phyloP scores from a whole-genome alignment of 1,140 invertebrate genomes.

The Drosophila burlai region DNA sequence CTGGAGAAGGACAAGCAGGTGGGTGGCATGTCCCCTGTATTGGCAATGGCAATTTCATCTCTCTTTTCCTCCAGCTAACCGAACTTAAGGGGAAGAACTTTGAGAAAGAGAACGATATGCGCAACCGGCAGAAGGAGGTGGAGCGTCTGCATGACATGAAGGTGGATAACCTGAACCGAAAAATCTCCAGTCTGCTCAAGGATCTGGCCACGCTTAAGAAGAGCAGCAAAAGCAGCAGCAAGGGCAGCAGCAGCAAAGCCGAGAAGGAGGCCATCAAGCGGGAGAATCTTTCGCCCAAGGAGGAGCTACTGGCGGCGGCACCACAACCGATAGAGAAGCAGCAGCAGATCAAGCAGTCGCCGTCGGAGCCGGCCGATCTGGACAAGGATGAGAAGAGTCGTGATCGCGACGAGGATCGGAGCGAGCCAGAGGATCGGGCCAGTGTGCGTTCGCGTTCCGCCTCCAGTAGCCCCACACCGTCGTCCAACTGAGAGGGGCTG shows the following conservation, averaged over 20 bases:
- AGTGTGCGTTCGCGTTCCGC: conserved; percentile 60
- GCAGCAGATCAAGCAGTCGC: conserved; percentile 53
- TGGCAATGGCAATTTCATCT: not conserved
- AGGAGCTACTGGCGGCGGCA: conserved; percentile 55
- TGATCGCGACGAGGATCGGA: conserved; percentile 69
- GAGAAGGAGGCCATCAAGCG: conserved; percentile 85
- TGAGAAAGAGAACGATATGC: conserved; percentile 93
- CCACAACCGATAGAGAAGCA: conserved; percentile 24
- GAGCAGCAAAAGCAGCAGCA: conserved; percentile 89
- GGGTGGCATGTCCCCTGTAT: conserved; percentile 28
- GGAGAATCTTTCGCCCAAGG: conserved; percentile 79
- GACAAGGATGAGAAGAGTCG: conserved; percentile 78
- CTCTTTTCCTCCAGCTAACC: conserved; percentile 89
- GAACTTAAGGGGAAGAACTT: conserved; percentile 97
- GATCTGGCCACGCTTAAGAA: conserved; percentile 94
- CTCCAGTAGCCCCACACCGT: conserved; percentile 73
- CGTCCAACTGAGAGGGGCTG: conserved; percentile 63
- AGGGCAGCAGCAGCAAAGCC: conserved; percentile 73
- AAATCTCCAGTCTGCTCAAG: conserved; percentile 91
- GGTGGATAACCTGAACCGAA: conserved; percentile 91
- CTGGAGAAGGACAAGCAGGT: conserved; percentile 97
- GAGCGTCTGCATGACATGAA: conserved; percentile 94
- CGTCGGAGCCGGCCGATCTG: conserved; percentile 41
- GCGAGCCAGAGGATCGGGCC: conserved; percentile 63
- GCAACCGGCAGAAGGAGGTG: conserved; percentile 92